A percentile compares a stretch with the other conserved stretches of the same genome.
phyloP scores from a whole-genome alignment of 2,888 invertebrate genomes.

The Charanyca ferruginea region DNA sequence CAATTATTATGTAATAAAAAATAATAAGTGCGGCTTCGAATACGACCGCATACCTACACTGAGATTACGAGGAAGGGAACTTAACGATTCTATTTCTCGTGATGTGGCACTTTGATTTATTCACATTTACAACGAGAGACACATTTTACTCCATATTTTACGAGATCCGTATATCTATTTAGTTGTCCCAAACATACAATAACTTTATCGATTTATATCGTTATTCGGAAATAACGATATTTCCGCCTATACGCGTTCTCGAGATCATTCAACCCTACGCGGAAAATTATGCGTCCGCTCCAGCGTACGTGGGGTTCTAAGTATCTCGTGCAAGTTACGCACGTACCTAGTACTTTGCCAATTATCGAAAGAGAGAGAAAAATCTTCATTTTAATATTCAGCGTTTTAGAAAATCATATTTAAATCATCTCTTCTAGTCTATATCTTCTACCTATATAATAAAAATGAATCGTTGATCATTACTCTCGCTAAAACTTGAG shows the following conservation, averaged over 20 bases:
- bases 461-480: too few species aligned
- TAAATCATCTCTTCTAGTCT: slow-evolving; percentile 7
- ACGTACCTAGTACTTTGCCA: slow-evolving; percentile 1
- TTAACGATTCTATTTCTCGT: slow-evolving; percentile 61
- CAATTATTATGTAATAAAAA: slow-evolving; percentile 85
- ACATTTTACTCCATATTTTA: slow-evolving; percentile 48
- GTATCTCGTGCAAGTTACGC: slow-evolving; percentile 32
- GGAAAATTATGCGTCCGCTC: slow-evolving; percentile 65
- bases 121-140: slow-evolving; percentile 11
- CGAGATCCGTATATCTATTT: slow-evolving; percentile 50
- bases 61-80: slow-evolving; percentile 74
- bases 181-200: slow-evolving; percentile 49
- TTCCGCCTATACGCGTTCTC: slow-evolving; percentile 42
- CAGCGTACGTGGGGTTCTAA: slow-evolving; percentile 37
- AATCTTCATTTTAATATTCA: slow-evolving; percentile 33
- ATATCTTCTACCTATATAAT: too few species aligned
- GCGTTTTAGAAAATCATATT: slow-evolving; percentile 16
- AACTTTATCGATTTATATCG: slow-evolving; percentile 51
- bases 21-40: slow-evolving; percentile 77
- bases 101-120: slow-evolving; percentile 52
- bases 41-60: slow-evolving; percentile 72
- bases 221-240: too few species aligned
- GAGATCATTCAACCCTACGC: slow-evolving; percentile 63
- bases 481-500: too few species aligned
- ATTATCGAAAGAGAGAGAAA: slow-evolving; percentile 34